Evolutionary conservation across 1,140 invertebrate species (phyloP).

Genomic region (Bombus sibiricus): DNA sequence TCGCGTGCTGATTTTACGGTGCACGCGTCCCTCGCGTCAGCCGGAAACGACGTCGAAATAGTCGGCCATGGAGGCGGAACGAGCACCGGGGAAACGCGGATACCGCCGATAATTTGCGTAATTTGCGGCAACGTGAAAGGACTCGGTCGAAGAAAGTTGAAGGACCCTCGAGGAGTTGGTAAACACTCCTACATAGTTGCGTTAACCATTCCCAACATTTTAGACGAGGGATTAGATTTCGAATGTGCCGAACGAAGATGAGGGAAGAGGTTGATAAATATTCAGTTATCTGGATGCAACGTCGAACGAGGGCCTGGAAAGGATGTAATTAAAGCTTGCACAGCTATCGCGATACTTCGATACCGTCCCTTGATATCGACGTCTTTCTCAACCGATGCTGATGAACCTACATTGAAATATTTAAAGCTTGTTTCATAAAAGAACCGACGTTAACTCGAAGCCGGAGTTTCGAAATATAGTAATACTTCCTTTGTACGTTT

Average conservation of each 20-base stretch:
- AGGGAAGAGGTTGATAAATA: constrained; percentile 38
- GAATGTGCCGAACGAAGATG: neutral
- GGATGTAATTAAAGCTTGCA: constrained; percentile 45
- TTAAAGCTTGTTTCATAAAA: neutral
- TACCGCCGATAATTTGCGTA: constrained; percentile 57
- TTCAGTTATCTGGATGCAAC: constrained; percentile 38
- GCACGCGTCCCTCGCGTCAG: neutral
- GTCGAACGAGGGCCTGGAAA: constrained; percentile 4
- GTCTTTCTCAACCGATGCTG: neutral
- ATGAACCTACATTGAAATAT: neutral
- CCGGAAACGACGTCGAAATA: constrained; percentile 12
- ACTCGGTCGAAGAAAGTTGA: constrained; percentile 35
- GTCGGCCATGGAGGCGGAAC: neutral
- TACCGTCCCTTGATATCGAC: neutral
- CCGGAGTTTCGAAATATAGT: neutral
- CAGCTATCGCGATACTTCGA: constrained; percentile 4
- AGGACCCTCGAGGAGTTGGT: constrained; percentile 40
- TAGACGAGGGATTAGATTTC: constrained; percentile 23
- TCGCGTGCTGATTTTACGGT: neutral
- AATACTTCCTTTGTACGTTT: neutral
- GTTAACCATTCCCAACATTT: neutral
- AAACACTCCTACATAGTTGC: constrained; percentile 14
- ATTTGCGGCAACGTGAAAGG: constrained; percentile 41
- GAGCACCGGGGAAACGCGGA: neutral
- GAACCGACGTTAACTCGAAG: neutral